Conservation (phyloP, 2,797 vertebrate species). For the Poecilia velifera region DNA sequence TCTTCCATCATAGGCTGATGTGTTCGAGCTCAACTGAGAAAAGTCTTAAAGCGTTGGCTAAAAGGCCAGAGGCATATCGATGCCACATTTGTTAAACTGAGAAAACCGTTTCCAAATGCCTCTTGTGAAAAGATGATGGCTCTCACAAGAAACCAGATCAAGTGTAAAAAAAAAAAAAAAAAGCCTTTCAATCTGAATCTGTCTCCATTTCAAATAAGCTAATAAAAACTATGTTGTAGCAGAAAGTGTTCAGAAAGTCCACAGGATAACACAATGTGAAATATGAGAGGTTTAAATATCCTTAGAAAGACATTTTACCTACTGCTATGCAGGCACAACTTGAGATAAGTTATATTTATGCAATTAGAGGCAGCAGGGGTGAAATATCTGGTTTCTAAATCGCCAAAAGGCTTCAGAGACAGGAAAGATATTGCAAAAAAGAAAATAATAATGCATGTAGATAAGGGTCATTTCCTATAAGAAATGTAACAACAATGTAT, state of each 20-base stretch:
- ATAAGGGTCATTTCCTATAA: conserved; percentile 33
- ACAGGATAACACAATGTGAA: not conserved
- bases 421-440: not conserved
- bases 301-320: not conserved
- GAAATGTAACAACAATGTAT: conserved; percentile 26
- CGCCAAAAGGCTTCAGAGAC: not conserved
- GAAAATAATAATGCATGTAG: not conserved
- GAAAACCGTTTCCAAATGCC: conserved; percentile 34
- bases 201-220: not conserved
- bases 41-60: conserved; percentile 54
- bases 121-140: conserved; percentile 21
- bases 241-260: not conserved
- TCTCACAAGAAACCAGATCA: conserved; percentile 14
- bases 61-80: conserved; percentile 54
- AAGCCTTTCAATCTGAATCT: not conserved
- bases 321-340: not conserved
- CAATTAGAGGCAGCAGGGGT: not conserved
- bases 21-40: conserved; percentile 67
- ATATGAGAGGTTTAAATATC: not conserved
- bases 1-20: conserved; percentile 64
- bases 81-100: conserved; percentile 39
- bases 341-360: not conserved
- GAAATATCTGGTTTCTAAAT: conserved; percentile 1
- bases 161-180: not conserved
- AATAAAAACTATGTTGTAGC: not conserved